Conservation (phyloP, 2,113 vertebrate genomes). For the Scolopax mira region DNA sequence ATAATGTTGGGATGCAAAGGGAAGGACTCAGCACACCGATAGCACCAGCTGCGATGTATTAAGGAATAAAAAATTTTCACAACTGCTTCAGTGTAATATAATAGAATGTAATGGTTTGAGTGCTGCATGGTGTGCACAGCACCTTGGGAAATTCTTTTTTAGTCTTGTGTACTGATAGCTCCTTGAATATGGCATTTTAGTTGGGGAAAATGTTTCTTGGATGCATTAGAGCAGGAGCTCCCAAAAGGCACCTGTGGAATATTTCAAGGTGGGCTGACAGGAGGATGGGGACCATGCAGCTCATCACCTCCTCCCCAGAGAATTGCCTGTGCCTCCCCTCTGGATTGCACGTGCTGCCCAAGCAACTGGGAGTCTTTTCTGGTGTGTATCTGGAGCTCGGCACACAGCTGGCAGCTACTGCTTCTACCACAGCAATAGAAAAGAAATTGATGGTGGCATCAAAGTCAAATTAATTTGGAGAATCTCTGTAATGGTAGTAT, state of each 20-base stretch:
- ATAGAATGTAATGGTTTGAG: background rate
- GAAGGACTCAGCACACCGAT: background rate
- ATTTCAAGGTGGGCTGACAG: background rate
- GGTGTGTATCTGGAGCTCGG: background rate
- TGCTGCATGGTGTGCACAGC: background rate
- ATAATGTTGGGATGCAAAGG: background rate
- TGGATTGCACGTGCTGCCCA: background rate
- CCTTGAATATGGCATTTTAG: background rate
- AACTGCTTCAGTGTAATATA: background rate
- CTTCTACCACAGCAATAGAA: background rate
- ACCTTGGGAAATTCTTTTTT: background rate
- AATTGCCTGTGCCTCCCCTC: background rate
- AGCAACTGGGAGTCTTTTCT: background rate
- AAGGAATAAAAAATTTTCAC: background rate
- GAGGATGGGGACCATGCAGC: background rate
- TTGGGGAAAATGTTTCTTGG: background rate
- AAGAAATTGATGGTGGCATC: background rate
- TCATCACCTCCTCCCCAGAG: background rate
- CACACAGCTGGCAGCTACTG: background rate
- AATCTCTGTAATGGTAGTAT: background rate
- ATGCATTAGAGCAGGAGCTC: background rate
- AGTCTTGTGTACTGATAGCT: background rate
- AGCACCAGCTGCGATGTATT: fast-evolving
- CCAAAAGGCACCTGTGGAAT: background rate
- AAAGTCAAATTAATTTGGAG: background rate